Evolutionary conservation across 2,888 invertebrate genomes (phyloP).

Genomic region (Drosophila ochracea): DNA sequence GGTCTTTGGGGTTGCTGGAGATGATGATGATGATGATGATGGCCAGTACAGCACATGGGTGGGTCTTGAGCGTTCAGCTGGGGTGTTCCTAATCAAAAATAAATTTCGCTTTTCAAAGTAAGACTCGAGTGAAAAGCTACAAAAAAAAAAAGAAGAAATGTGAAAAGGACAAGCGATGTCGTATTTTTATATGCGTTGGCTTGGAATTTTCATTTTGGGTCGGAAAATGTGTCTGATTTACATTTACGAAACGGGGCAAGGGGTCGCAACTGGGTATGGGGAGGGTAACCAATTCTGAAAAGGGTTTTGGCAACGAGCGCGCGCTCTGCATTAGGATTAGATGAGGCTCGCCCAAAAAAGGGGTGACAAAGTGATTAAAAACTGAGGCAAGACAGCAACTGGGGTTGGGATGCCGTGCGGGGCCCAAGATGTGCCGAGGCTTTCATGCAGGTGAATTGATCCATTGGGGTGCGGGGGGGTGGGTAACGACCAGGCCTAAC

Average conservation of each 20-base stretch:
- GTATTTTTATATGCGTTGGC: slow-evolving; percentile 57
- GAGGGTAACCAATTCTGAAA: slow-evolving; percentile 51
- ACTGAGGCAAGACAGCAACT: slow-evolving; percentile 58
- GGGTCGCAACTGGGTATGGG: slow-evolving; percentile 16
- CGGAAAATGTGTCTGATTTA: slow-evolving; percentile 77
- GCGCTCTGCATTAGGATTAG: slow-evolving; percentile 64
- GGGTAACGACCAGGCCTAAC: slow-evolving; percentile 23
- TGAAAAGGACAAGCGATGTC: slow-evolving; percentile 39
- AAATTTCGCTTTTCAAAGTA: slow-evolving; percentile 63
- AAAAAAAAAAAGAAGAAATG: slow-evolving; percentile 9
- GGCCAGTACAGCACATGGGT: slow-evolving; percentile 28
- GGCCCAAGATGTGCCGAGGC: slow-evolving; percentile 56
- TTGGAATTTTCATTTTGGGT: slow-evolving; percentile 71
- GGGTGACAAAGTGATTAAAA: slow-evolving; percentile 81
- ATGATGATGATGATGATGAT: slow-evolving; percentile 40
- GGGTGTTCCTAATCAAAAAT: slow-evolving; percentile 76
- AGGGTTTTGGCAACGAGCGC: slow-evolving; percentile 65
- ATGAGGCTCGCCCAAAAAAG: slow-evolving; percentile 44
- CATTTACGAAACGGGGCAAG: slow-evolving; percentile 53
- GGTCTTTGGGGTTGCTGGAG: slow-evolving; percentile 20
- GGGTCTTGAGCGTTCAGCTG: slow-evolving; percentile 12
- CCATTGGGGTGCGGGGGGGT: neutral
- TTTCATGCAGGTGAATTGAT: slow-evolving; percentile 43
- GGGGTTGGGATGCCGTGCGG: slow-evolving; percentile 30
- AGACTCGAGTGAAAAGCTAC: slow-evolving; percentile 11